Evolutionary conservation across 2,113 vertebrate species (phyloP), one percentile per base, ranked within the genome.

Genomic region (Cyanoderma ruficeps): DNA sequence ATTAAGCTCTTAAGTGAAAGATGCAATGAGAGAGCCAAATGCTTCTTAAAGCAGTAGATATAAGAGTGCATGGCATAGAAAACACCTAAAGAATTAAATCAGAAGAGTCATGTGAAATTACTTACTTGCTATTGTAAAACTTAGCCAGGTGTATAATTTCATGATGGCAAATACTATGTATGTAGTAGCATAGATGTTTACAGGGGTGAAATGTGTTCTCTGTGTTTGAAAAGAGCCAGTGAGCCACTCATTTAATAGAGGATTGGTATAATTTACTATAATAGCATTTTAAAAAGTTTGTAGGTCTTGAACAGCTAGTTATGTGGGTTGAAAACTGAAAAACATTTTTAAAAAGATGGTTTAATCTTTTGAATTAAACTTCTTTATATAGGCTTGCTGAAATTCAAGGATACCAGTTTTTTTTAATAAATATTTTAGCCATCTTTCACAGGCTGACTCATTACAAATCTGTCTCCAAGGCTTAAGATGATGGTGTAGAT

Each of bases 271-370:
- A 96, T 95, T 92, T 94, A 65, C 85, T 75, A 18, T 94, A 96
- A 96, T 93, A 80, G 44, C 49, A 81, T 75, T 95, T 94, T 69
- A 19, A 61, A 91, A 94, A 91, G 92, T 84, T 88, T 93, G 42
- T 79, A 76, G 42, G 41, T 94, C 59, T 83, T 86, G n/a, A 93
- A 47, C 70, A 64, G 47, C 30, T 94, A 28, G 87, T 97, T 96
- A 39, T 96, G 91, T 97, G 84, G 60, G 60, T 61, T 96, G 91
- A 93, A 93, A 96, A 94, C 67, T 70, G 76, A 84, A 97, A 96
- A 78, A 72, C 2, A 25, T 86, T 87, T 91, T 30, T 10, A 6
- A 44, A 67, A 96, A 87, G 28, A 63, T 78, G 89, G 56, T 93
- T 96, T 74, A 94, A 56, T 96, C 41, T 92, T 91, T 75, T 95